A percentile compares a stretch with the other conserved stretches of the same genome.
phyloP scores from a whole-genome alignment of 35 echinoderm and acorn worm genomes.

The Strongylocentrotus purpuratus region DNA sequence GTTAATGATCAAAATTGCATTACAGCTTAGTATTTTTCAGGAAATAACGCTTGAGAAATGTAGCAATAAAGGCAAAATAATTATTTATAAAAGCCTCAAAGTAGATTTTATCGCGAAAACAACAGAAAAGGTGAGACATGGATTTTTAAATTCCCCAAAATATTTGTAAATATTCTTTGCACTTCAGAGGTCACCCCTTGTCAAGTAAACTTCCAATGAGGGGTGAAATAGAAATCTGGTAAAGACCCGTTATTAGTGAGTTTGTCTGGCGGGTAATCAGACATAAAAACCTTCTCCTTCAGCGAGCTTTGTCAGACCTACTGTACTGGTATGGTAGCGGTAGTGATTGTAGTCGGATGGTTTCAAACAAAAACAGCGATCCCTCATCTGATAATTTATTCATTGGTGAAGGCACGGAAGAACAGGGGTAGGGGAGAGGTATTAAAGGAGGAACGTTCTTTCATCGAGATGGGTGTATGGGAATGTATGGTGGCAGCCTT shows the following conservation, averaged over 20 bases:
- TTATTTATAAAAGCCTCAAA: too few relatives aligned
- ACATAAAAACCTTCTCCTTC: not conserved
- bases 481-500: not conserved
- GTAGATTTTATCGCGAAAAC: too few relatives aligned
- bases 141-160: too few relatives aligned
- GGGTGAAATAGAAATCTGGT: not conserved
- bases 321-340: not conserved
- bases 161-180: not conserved
- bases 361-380: not conserved
- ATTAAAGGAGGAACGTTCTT: not conserved
- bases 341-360: constrained; percentile 1
- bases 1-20: too few relatives aligned
- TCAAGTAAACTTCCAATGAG: not conserved
- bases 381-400: not conserved
- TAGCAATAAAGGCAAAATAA: not conserved
- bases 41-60: not conserved
- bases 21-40: not conserved
- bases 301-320: not conserved
- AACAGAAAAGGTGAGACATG: too few relatives aligned
- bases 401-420: not conserved
- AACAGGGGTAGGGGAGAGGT: not conserved
- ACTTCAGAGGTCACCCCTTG: not conserved
- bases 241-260: not conserved
- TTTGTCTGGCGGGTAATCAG: constrained; percentile 9
- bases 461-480: not conserved